Evolutionary conservation across 2,113 vertebrate species (phyloP).

Genomic region (Zapus hudsonius): DNA sequence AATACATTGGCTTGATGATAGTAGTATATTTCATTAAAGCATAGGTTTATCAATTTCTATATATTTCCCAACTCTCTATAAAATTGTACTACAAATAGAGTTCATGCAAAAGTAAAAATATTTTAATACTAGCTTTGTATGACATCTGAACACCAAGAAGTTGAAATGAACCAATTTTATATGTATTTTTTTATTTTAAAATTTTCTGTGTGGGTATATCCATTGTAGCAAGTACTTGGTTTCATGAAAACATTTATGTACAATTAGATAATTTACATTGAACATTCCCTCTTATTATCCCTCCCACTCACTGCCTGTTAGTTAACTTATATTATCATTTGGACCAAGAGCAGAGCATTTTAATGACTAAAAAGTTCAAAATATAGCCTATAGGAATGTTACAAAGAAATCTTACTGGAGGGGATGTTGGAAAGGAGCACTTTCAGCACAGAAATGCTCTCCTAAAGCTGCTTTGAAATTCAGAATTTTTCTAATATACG

Average conservation of each 20-base stretch:
- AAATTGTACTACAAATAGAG: slow-evolving; percentile 49
- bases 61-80: not conserved
- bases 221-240: not conserved
- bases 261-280: not conserved
- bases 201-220: not conserved
- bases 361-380: slow-evolving; percentile 12
- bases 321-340: not conserved
- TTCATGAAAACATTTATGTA: not conserved
- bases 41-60: not conserved
- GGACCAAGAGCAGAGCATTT: not conserved
- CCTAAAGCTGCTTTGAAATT: not conserved
- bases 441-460: slow-evolving; percentile 13
- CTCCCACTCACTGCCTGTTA: too few relatives aligned
- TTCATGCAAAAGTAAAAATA: slow-evolving; percentile 5
- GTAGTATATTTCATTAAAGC: slow-evolving; percentile 28
- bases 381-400: not conserved
- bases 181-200: not conserved
- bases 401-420: not conserved
- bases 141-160: slow-evolving; percentile 5
- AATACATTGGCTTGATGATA: slow-evolving; percentile 28
- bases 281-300: not conserved
- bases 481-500: slow-evolving; percentile 18
- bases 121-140: too few relatives aligned
- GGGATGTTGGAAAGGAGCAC: not conserved
- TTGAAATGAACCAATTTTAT: not conserved